These are phyloP conservation scores for Triops longicaudatus DNA, from an alignment of 1,140 invertebrate species.

Conservation along the genomic window DNA sequence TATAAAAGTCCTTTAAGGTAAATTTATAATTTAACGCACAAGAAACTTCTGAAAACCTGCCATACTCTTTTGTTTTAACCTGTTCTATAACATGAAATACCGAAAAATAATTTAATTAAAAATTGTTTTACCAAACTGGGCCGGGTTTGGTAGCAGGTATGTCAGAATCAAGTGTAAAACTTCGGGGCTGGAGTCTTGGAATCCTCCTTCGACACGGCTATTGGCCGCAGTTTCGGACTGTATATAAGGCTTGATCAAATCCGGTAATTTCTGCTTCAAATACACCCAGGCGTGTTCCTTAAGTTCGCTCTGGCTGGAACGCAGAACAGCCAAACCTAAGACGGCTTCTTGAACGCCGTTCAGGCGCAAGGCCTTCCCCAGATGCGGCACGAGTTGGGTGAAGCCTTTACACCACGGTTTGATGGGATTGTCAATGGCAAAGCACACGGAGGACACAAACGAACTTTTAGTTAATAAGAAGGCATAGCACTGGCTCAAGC, in stretches of 20 bases:
- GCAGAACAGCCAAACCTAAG: constrained; percentile 70
- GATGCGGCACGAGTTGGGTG: constrained; percentile 64
- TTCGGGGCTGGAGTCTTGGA: constrained; percentile 80
- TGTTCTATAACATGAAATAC: no score
- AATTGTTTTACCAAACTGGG: constrained; percentile 41
- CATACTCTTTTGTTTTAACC: no score
- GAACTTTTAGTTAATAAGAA: constrained; percentile 59
- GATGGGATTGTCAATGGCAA: constrained; percentile 62
- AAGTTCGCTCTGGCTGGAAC: constrained; percentile 67
- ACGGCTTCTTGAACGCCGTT: constrained; percentile 80
- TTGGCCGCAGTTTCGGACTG: constrained; percentile 47
- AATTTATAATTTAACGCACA: no score
- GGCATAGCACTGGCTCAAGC: constrained; percentile 61
- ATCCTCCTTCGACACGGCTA: constrained; percentile 54
- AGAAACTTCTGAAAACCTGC: no score
- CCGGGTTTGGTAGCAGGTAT: constrained; percentile 46
- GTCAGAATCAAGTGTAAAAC: constrained; percentile 72
- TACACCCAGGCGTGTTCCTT: constrained; percentile 61
- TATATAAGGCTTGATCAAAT: constrained; percentile 72
- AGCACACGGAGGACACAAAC: constrained; percentile 64
- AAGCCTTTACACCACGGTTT: constrained; percentile 57
- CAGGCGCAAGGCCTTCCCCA: constrained; percentile 73
- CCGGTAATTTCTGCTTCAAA: constrained; percentile 69
- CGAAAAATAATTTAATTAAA: background rate
- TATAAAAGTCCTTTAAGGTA: no score